Percentiles rank a stretch among this genome's conserved stretches.
phyloP scores from a whole-genome alignment of 2,797 vertebrate species.

The Sphaeramia orbicularis region DNA sequence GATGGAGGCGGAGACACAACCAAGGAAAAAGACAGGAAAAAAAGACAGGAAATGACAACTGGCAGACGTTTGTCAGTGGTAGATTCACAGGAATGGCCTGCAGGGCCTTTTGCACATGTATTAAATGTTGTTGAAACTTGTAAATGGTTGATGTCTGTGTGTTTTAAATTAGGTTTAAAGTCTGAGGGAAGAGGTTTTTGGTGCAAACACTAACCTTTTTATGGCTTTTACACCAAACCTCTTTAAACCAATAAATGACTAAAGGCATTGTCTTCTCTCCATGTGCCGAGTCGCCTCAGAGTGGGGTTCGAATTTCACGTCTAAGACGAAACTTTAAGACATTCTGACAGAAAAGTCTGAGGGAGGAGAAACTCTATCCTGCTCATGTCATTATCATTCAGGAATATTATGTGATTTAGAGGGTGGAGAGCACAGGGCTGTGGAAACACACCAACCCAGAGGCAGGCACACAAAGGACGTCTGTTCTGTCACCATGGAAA shows the following conservation, averaged over 20 bases:
- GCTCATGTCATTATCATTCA: slow-evolving; percentile 80
- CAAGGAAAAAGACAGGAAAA: slow-evolving; percentile 37
- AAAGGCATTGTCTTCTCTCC: slow-evolving; percentile 62
- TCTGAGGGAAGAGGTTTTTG: too few species aligned
- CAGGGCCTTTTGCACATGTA: neutral
- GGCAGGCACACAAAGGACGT: slow-evolving; percentile 75
- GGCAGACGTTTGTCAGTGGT: slow-evolving; percentile 12
- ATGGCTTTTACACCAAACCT: slow-evolving; percentile 50
- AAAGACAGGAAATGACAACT: slow-evolving; percentile 19
- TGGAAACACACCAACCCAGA: slow-evolving; percentile 66
- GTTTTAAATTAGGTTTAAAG: neutral
- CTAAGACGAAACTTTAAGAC: slow-evolving; percentile 76
- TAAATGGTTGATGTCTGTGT: neutral
- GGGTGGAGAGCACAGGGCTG: slow-evolving; percentile 70
- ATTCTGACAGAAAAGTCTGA: slow-evolving; percentile 78
- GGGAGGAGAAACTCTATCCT: slow-evolving; percentile 76
- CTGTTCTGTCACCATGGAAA: slow-evolving; percentile 82
- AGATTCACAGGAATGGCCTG: neutral
- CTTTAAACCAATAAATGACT: slow-evolving; percentile 57
- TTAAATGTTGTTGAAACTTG: neutral
- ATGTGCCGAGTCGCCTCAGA: slow-evolving; percentile 57
- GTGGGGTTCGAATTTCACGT: slow-evolving; percentile 63
- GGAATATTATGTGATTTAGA: slow-evolving; percentile 79
- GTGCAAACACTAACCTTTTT: slow-evolving; percentile 6
- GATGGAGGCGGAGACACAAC: slow-evolving; percentile 18